Conservation (phyloP, 2,113 vertebrate species). For the Ornithorhynchus anatinus region DNA sequence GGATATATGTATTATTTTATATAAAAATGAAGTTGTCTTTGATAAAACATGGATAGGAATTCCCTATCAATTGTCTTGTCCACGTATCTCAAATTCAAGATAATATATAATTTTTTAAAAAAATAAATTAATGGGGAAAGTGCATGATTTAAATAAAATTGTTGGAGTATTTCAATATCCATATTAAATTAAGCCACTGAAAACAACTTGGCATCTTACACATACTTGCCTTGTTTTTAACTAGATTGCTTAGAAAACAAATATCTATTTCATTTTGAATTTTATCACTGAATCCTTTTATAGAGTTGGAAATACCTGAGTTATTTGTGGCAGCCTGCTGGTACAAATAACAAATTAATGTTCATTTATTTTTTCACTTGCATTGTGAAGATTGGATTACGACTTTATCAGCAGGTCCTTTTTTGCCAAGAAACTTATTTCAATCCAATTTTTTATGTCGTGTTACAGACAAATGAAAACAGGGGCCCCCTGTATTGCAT, state of each 20-base stretch:
- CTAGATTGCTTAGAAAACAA: constrained; percentile 56
- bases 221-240: constrained; percentile 36
- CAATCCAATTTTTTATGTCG: constrained; percentile 59
- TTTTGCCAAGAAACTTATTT: constrained; percentile 51
- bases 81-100: too few relatives aligned
- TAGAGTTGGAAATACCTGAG: constrained; percentile 33
- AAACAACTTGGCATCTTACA: constrained; percentile 31
- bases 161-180: background rate
- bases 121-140: background rate
- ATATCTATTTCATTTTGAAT: constrained; percentile 21
- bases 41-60: too few relatives aligned
- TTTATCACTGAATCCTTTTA: constrained; percentile 51
- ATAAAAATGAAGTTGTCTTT: too few relatives aligned
- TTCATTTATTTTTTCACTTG: constrained; percentile 61
- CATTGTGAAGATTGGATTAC: constrained; percentile 42
- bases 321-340: constrained; percentile 21
- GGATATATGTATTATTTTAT: too few relatives aligned
- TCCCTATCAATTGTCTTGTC: too few relatives aligned
- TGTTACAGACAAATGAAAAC: constrained; percentile 54
- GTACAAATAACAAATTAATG: constrained; percentile 50
- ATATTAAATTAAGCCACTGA: constrained; percentile 10
- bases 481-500: constrained; percentile 20
- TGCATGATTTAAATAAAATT: background rate
- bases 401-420: constrained; percentile 54
- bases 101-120: background rate